Base-by-base conservation (phyloP, 2,797 vertebrate genomes). In the Micropoecilia bifurca region DNA sequence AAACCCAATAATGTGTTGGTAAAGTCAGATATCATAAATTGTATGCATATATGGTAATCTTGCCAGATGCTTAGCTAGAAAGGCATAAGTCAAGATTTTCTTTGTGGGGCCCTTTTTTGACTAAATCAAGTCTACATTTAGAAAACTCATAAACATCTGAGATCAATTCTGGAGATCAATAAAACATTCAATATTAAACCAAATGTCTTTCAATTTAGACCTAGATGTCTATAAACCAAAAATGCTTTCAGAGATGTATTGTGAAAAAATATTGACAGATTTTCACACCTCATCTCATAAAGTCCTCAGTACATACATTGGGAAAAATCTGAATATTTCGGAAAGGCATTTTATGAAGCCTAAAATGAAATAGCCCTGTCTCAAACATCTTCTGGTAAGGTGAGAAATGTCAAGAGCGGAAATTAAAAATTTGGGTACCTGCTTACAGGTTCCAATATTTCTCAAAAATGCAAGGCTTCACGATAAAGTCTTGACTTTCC, bases 401-500 rank as follows among this genome's bases (percentile, higher is more conserved):
- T 77, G 16, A 63, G 13, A 63, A 63, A 36, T 79, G 75, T 79
- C 73, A 45, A 79, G 68, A 87, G 81, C 82, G 86, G 68, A n/a
- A 41, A 80, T 88, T 81, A 71, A 45, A 53, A 55, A 80, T 81
- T 69, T 63, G 73, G 1, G n/a, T 72, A 39, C 22, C 18, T 30
- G 75, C 80, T 77, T 83, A 53, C 75, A 72, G 69, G 57, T 73
- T 78, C 84, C 77, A 61, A 83, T 81, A 50, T 87, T 83, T 43
- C 50, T 87, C 55, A 55, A 87, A 90, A 87, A 82, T 69, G 79
- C 86, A 86, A 55, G 78, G 73, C 59, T 77, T 85, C 57, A 72
- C 74, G 78, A 80, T 80, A 53, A 83, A 78, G 46, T 71, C 41
- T 61, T 43, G 75, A 9, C 43, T 43, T 22, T 84, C 61, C 57